Evolutionary conservation across 2,797 vertebrate genomes (phyloP).

Genomic region (Dendrocincla fuliginosa): DNA sequence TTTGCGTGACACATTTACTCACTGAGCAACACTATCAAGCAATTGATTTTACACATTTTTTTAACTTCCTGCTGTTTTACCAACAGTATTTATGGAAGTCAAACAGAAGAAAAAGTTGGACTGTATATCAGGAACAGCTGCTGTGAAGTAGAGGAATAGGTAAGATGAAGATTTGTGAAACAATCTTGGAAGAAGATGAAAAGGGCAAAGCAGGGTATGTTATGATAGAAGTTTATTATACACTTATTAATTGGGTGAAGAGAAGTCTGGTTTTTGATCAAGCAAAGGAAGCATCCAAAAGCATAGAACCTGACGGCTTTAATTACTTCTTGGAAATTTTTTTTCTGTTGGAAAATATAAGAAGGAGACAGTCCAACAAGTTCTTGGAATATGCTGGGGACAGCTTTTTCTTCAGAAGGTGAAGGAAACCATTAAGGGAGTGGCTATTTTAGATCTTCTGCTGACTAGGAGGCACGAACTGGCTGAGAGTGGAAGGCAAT

Average conservation of each 20-base stretch:
- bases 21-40: not conserved
- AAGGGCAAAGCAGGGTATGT: not conserved
- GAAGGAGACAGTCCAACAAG: slow-evolving; percentile 65
- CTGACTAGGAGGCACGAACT: slow-evolving; percentile 12
- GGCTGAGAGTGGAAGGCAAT: not conserved
- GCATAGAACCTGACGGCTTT: slow-evolving; percentile 15
- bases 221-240: slow-evolving; percentile 46
- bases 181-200: slow-evolving; percentile 40
- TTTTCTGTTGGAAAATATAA: slow-evolving; percentile 39
- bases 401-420: slow-evolving; percentile 61
- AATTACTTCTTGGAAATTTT: slow-evolving; percentile 54
- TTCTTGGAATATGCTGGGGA: slow-evolving; percentile 68
- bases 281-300: not conserved
- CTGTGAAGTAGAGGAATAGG: not conserved
- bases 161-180: slow-evolving; percentile 3
- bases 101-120: not conserved
- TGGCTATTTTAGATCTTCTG: slow-evolving; percentile 65
- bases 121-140: not conserved
- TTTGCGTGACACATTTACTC: not conserved
- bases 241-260: not conserved
- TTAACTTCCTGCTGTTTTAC: not conserved
- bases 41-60: not conserved
- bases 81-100: not conserved
- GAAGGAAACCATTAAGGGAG: slow-evolving; percentile 66
- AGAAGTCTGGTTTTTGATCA: slow-evolving; percentile 49